Evolutionary conservation across 2,797 vertebrate genomes (phyloP), one percentile per base, ranked within the genome.

Genomic region (Dromococcyx pavoninus): DNA sequence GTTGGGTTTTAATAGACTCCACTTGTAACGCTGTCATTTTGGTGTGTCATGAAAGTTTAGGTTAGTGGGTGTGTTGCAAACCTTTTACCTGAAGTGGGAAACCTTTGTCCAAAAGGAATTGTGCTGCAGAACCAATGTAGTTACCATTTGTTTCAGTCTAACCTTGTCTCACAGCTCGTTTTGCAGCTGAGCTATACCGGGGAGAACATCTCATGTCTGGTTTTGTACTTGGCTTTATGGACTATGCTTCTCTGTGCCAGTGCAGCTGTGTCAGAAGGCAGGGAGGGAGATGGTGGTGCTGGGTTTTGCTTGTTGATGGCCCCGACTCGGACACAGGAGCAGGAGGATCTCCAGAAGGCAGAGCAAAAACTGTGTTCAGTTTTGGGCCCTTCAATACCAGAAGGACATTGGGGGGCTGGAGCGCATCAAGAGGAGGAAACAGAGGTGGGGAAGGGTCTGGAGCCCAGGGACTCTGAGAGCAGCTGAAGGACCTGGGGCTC

Each of bases 141-240:
- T 62, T 16, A 12, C 6, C 23, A 11, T 32, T 33, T 1, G 0
- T 39, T 71, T 32, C 51, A 81, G 67, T 51, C n/a, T 61, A 23
- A 44, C 19, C 58, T 71, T 5, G 1, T 39, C 69, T 60, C 1
- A 0, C 28, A 72, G 70, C 25, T 39, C 1, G 0, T 80, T 76
- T 44, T 43, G n/a, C 44, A 53, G 37, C 35, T 70, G 30, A 19
- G 27, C 23, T 44, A 24, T 17, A 24, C 33, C 39, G 35, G 14
- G 48, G 25, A 21, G 30, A 48, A 17, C 0, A 0, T 21, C 7
- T 33, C 18, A 3, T 19, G 9, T 25, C 19, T 67, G 61, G 0
- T n/a, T 66, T 77, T 83, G 41, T 25, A 17, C 28, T 12, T 17
- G 5, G 3, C 30, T 80, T 81, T 21, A 15, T 24, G 48, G 28